Base-by-base conservation (phyloP, 2,888 invertebrate genomes). In the Kuschelorhynchus macadamiae region DNA sequence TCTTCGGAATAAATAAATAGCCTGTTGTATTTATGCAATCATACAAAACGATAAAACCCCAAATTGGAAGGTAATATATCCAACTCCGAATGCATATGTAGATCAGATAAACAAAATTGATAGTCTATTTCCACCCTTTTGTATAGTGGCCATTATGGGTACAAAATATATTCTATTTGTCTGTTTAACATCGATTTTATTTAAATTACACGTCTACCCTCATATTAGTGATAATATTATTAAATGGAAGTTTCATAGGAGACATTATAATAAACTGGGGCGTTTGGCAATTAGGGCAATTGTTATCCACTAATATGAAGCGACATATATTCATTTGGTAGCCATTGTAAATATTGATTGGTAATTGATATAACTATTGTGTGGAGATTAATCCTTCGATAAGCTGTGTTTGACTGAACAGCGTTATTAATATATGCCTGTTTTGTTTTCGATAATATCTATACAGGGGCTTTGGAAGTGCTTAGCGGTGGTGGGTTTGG, bases 81-180 rank as follows among this genome's bases (percentile, higher is more conserved):
- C 75, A 75, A 75, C 36, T 39, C 14, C 9, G 55, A 55, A 39
- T 55, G 33, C 36, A 17, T 52, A 76, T 74, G 75, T 77, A 72
- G 73, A 76, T 77, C 75, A 76, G 77, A 77, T 75, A 76, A 70
- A 61, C 61, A 56, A 71, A 77, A 76, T 77, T 77, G 76, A 77
- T 76, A 71, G 74, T 71, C 39, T 69, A 70, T 52, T 68, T 71
- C 71, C 71, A 72, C 73, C 72, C 74, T 73, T 74, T 73, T 67
- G 65, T 73, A 53, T 55, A 44, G 44, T 20, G 62, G 62, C 53
- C 62, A 62, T 62, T 42, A 61, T 44, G 49, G 18, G 30, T 47
- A 57, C 47, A 44, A 32, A 44, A 42, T 36, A 60, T 33, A 41
- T 60, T 46, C 36, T 18, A 46, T 60, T 52, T 49, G 61, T 20